Percentiles rank a stretch among this genome's conserved stretches.
Evolutionary conservation across 1,140 invertebrate genomes (phyloP).

Genomic region (Battus philenor): DNA sequence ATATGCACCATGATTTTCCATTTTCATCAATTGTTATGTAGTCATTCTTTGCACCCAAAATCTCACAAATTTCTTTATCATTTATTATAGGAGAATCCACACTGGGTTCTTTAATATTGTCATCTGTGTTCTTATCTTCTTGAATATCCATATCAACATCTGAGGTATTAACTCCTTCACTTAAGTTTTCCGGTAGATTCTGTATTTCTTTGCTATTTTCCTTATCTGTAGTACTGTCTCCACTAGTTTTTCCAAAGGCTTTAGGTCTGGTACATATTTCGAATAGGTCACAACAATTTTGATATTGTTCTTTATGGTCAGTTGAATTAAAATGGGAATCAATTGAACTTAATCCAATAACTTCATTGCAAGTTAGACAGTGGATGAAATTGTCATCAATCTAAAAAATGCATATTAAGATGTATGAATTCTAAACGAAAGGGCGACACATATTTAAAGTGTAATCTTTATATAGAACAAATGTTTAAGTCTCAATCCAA

Average conservation of each 20-base stretch:
- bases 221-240: neutral
- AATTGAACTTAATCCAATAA: conserved; percentile 6
- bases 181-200: neutral
- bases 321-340: conserved; percentile 15
- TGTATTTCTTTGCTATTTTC: neutral
- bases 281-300: too few species aligned
- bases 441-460: too few species aligned
- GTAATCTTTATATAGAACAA: too few species aligned
- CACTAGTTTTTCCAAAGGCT: neutral
- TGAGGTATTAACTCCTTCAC: neutral
- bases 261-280: too few species aligned
- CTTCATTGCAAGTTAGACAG: conserved; percentile 20
- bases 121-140: neutral
- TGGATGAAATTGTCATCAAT: conserved; percentile 20
- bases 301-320: conserved; percentile 17
- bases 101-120: too few species aligned
- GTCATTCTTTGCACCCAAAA: conserved; percentile 17
- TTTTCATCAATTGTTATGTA: conserved; percentile 17
- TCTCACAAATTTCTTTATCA: conserved; percentile 19
- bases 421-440: too few species aligned
- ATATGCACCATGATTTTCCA: conserved; percentile 17
- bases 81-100: neutral
- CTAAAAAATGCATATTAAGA: conserved; percentile 13
- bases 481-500: too few species aligned
- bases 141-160: neutral